phyloP scores from a whole-genome alignment of 2,113 vertebrate genomes.

The Microtus ochrogaster region DNA sequence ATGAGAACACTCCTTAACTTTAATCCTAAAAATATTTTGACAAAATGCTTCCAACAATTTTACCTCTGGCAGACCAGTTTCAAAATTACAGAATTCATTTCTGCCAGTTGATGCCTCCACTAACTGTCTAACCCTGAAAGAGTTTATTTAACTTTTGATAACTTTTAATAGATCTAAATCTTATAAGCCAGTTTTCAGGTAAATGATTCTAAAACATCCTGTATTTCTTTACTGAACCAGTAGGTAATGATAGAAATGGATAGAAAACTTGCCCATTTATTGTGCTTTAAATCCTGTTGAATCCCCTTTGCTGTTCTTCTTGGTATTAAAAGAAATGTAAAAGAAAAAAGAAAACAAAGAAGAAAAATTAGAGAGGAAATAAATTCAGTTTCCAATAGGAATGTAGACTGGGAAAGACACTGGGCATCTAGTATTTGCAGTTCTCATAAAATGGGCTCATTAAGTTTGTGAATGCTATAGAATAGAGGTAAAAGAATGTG shows the following conservation, averaged over 20 bases:
- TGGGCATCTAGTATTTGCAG: background rate
- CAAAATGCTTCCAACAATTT: constrained; percentile 61
- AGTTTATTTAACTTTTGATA: constrained; percentile 36
- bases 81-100: constrained; percentile 14
- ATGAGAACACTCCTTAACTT: constrained; percentile 57
- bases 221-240: constrained; percentile 44
- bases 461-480: background rate
- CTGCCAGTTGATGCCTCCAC: background rate
- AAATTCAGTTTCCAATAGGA: constrained; percentile 15
- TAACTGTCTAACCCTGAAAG: background rate
- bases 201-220: constrained; percentile 44
- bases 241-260: constrained; percentile 31
- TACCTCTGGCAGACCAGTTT: constrained; percentile 59
- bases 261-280: constrained; percentile 2
- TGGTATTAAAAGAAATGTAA: constrained; percentile 14
- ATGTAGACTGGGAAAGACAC: background rate
- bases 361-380: background rate
- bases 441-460: background rate
- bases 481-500: background rate
- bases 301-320: background rate
- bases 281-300: background rate
- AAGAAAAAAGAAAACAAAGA: background rate
- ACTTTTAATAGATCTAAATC: constrained; percentile 15
- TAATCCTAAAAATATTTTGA: constrained; percentile 61
- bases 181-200: constrained; percentile 19